Conservation (phyloP, 1,140 invertebrate species). For the Ooceraea biroi region DNA sequence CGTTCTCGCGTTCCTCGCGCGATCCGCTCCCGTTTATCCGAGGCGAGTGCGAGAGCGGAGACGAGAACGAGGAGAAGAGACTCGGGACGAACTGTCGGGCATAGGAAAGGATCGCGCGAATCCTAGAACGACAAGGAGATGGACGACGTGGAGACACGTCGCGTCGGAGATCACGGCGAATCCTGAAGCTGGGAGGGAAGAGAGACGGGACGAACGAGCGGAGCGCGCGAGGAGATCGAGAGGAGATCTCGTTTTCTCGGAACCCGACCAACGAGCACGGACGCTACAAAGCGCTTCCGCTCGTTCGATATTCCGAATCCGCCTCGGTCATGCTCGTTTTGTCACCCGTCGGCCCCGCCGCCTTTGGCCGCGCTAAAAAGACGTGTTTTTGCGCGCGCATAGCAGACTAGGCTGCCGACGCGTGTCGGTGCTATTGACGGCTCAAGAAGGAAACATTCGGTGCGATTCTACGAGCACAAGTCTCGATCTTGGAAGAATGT, state of each 20-base stretch:
- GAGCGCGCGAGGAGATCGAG: constrained; percentile 66
- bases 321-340: constrained; percentile 76
- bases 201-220: background rate
- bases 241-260: constrained; percentile 78
- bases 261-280: constrained; percentile 71
- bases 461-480: constrained; percentile 57
- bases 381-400: constrained; percentile 72
- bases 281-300: constrained; percentile 78
- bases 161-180: constrained; percentile 46
- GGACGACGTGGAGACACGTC: constrained; percentile 75
- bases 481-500: constrained; percentile 47
- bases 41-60: constrained; percentile 47
- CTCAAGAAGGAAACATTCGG: constrained; percentile 71
- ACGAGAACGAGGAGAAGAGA: constrained; percentile 29
- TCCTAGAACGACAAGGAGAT: constrained; percentile 77
- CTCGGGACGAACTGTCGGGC: constrained; percentile 70
- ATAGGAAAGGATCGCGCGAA: constrained; percentile 75
- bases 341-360: constrained; percentile 62
- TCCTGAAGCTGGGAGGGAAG: background rate
- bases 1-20: constrained; percentile 51
- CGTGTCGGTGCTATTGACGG: constrained; percentile 73
- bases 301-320: constrained; percentile 80
- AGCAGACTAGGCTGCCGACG: constrained; percentile 67
- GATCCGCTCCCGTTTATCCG: constrained; percentile 59
- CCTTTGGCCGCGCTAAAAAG: constrained; percentile 73